Conservation (phyloP, 1,140 invertebrate genomes). For the Chionoecetes opilio region DNA sequence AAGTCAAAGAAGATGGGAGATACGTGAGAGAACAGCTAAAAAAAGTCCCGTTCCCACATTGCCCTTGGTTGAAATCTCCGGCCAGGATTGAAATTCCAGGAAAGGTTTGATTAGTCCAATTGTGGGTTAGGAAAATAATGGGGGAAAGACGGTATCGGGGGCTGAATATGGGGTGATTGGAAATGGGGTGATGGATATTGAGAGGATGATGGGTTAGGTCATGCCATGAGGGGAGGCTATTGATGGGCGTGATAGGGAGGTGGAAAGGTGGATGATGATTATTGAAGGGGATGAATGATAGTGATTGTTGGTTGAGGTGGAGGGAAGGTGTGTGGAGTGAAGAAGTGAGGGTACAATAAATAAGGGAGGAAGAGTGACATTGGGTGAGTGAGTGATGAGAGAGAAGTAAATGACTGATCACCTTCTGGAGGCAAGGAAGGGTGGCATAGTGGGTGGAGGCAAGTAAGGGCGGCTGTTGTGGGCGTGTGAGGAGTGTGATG, state of each 20-base stretch:
- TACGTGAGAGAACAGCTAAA: background rate
- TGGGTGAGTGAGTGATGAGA: background rate
- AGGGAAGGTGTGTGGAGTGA: background rate
- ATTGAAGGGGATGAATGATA: background rate
- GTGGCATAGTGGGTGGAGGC: background rate
- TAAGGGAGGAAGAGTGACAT: background rate
- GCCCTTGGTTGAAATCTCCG: background rate
- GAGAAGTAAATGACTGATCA: background rate
- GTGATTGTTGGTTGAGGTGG: background rate
- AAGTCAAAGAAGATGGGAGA: background rate
- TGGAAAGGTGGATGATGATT: background rate
- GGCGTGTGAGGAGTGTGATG: background rate
- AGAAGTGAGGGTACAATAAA: background rate
- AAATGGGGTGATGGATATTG: background rate
- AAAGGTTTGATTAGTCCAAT: conserved; percentile 9
- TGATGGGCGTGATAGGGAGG: background rate
- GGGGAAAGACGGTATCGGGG: background rate
- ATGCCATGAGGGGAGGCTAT: background rate
- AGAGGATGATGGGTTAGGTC: background rate
- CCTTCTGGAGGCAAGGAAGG: background rate
- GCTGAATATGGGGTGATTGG: background rate
- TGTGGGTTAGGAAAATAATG: background rate
- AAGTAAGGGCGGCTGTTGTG: background rate
- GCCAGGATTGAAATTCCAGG: background rate
- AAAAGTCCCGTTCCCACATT: background rate